Evolutionary conservation across 2,797 vertebrate genomes (phyloP), one percentile per base, ranked within the genome.

Genomic region (Alauda arvensis): DNA sequence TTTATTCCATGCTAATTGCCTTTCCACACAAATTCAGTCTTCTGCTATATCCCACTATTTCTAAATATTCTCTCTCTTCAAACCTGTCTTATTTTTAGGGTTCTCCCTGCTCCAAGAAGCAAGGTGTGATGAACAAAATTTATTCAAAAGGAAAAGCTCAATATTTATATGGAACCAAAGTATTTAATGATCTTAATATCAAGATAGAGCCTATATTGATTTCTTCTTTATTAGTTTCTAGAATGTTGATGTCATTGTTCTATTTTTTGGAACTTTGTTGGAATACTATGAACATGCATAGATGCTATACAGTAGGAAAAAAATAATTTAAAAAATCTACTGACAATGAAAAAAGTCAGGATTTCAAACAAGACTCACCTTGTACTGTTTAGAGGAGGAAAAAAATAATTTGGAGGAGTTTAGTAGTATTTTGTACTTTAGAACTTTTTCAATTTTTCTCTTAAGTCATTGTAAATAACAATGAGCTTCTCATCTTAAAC

Each of bases 261-360:
- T 49, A 1, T 37, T 24, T 77, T 63, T 61, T 78, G 17, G 9
- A 46, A 60, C 24, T 60, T 55, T 52, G 15, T 8, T 37, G 15
- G 13, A 21, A 40, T 61, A 31, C 4, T 45, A 14, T 21, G 1
- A 8, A 3, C 9, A 25, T 43, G 5, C 2, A 16, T 8, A 39
- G 8, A 13, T 37, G 45, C 21, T 40, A 49, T 1, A 7, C 1
- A 45, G 17, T 24, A 40, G 37, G 2, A 33, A 74, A 65, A 67
- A 79, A 21, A 28, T 8, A 18, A 13, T 34, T 43, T 2, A 14
- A 48, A 70, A 43, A 15, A 11, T 8, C 3, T 46, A 19, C 4
- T 21, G 9, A n/a, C 1, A 2, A 10, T 6, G 8, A 52, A 46
- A 52, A 57, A 20, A 4, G 2, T 8, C 7, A 8, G 0, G 19